A percentile compares a stretch with the other conserved stretches of the same genome.
These are phyloP conservation scores for Cataglyphis altisquamis DNA, from an alignment of 2,888 invertebrate genomes.

Conservation along the genomic window DNA sequence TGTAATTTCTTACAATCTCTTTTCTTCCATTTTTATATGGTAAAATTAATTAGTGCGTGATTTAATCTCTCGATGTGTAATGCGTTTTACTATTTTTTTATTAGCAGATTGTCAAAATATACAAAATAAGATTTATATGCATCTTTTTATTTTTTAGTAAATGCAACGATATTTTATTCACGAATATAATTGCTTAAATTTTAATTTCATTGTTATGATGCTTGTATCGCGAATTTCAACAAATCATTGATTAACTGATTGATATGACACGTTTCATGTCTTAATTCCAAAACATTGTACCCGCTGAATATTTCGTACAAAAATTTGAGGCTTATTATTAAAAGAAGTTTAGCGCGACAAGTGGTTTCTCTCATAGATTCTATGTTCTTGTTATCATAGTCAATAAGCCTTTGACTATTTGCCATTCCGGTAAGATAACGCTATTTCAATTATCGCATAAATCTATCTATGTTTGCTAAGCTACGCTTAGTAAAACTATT, in stretches of 20 bases:
- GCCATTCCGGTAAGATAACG: constrained; percentile 25
- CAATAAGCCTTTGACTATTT: not conserved
- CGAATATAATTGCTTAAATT: not conserved
- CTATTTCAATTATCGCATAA: constrained; percentile 15
- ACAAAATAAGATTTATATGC: not conserved
- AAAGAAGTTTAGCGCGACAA: not conserved
- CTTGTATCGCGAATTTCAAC: not conserved
- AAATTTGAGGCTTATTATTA: not conserved
- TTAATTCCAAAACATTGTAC: not conserved
- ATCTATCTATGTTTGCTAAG: not conserved
- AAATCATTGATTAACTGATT: not conserved
- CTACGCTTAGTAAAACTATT: not conserved
- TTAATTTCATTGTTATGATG: not conserved
- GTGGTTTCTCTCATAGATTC: not conserved
- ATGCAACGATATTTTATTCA: not conserved
- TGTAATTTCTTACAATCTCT: not conserved
- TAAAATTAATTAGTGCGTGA: not conserved
- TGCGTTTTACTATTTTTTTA: not conserved
- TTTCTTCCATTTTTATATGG: not conserved
- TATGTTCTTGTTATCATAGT: constrained; percentile 9
- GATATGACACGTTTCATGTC: constrained; percentile 5
- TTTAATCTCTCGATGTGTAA: not conserved
- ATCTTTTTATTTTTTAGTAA: not conserved
- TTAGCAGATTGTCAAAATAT: not conserved
- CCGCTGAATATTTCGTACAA: not conserved